These are phyloP conservation scores for Cottoperca gobio DNA, from an alignment of 2,797 vertebrate species.

Conservation along the genomic window DNA sequence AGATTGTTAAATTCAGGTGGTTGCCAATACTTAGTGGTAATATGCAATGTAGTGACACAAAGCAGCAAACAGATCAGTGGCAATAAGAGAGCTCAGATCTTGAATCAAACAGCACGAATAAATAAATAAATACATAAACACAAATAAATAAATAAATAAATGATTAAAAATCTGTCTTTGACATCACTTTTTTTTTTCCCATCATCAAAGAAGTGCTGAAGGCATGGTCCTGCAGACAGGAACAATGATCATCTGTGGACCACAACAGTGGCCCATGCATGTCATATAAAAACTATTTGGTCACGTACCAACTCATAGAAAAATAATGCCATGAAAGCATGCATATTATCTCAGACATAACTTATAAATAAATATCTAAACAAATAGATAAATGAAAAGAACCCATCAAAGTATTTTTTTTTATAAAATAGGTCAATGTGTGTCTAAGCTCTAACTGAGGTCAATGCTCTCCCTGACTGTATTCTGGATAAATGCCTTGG, in stretches of 20 bases:
- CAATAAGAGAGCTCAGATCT: constrained; percentile 80
- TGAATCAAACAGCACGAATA: constrained; percentile 72
- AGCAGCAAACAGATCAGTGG: constrained; percentile 52
- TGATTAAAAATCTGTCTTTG: constrained; percentile 74
- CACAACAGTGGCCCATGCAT: constrained; percentile 74
- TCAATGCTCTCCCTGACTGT: constrained; percentile 95
- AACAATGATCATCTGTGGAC: constrained; percentile 78
- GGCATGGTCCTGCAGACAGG: constrained; percentile 79
- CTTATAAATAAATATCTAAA: constrained; percentile 90
- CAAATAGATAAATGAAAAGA: constrained; percentile 90
- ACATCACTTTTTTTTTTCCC: constrained; percentile 78
- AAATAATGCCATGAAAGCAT: constrained; percentile 86
- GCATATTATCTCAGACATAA: constrained; percentile 81
- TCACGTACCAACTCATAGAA: constrained; percentile 86
- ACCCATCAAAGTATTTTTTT: constrained; percentile 87
- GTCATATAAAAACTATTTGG: constrained; percentile 85
- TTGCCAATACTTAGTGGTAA: constrained; percentile 26
- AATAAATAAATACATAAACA: constrained; percentile 54
- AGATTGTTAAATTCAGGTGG: constrained; percentile 42
- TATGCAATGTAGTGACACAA: constrained; percentile 34
- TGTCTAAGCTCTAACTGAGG: constrained; percentile 93
- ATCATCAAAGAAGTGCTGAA: constrained; percentile 78
- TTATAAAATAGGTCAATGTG: constrained; percentile 92
- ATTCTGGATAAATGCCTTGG: constrained; percentile 98
- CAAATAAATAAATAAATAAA: constrained; percentile 67